Conservation (phyloP, 2,113 vertebrate genomes). For the Salvelinus alpinus region DNA sequence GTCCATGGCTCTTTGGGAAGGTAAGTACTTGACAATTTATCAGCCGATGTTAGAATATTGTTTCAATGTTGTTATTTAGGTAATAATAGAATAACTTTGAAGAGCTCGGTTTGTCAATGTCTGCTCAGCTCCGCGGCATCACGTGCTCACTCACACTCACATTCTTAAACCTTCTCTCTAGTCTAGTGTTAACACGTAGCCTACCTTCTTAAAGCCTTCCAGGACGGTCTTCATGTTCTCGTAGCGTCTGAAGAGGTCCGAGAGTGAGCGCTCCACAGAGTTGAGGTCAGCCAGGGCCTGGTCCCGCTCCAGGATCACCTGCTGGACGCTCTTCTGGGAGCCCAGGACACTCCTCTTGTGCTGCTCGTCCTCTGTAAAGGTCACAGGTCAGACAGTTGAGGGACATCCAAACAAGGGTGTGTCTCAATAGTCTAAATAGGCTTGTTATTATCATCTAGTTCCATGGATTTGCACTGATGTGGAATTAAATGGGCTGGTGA, state of each 20-base stretch:
- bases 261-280: conserved; percentile 94
- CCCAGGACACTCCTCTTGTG: conserved; percentile 79
- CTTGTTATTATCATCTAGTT: too few species aligned
- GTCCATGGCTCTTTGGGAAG: too few species aligned
- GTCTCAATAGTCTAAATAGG: too few species aligned
- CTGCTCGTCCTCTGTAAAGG: conserved; percentile 86
- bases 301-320: conserved; percentile 88
- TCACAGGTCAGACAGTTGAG: too few species aligned
- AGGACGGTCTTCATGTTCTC: conserved; percentile 94
- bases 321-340: conserved; percentile 85
- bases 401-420: too few species aligned
- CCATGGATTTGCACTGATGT: neutral
- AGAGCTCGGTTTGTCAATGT: too few species aligned
- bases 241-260: conserved; percentile 93
- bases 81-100: too few species aligned
- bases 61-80: too few species aligned
- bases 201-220: conserved; percentile 98
- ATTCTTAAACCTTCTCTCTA: neutral
- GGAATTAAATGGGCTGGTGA: too few species aligned
- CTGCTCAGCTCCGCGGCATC: too few species aligned
- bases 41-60: too few species aligned
- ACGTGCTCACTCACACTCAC: neutral
- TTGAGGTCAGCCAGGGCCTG: conserved; percentile 93
- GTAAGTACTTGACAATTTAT: too few species aligned
- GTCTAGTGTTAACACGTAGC: neutral